Conservation (phyloP, 2,797 vertebrate genomes). For the Salarias fasciatus region DNA sequence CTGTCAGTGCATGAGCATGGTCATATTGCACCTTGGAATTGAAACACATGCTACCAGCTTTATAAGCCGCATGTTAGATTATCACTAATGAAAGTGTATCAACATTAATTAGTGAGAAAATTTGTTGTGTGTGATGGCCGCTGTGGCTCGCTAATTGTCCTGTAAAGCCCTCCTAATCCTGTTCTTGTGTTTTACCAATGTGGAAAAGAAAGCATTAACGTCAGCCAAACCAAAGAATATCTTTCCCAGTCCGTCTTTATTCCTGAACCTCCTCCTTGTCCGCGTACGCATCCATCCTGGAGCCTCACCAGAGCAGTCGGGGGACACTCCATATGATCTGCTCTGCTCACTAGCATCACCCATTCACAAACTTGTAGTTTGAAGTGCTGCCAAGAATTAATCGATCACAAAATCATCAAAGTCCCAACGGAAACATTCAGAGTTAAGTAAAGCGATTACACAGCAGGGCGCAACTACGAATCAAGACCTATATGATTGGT, state of each 20-base stretch:
- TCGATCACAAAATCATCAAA: too few relatives aligned
- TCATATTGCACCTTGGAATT: neutral
- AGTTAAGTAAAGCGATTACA: too few relatives aligned
- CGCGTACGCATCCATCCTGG: conserved; percentile 9
- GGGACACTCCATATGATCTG: too few relatives aligned
- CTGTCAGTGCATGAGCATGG: neutral
- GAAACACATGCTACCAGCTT: neutral
- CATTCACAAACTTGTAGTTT: too few relatives aligned
- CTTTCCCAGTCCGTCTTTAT: conserved; percentile 29
- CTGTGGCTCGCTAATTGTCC: conserved; percentile 42
- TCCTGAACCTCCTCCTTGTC: conserved; percentile 11
- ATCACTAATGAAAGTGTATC: conserved; percentile 23
- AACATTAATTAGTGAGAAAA: conserved; percentile 36
- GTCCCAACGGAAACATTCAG: too few relatives aligned
- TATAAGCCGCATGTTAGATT: conserved; percentile 25
- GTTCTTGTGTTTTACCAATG: conserved; percentile 33
- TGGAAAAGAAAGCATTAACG: conserved; percentile 29
- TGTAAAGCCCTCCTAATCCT: conserved; percentile 57
- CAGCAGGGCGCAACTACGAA: too few relatives aligned
- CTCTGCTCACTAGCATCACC: too few relatives aligned
- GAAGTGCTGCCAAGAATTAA: too few relatives aligned
- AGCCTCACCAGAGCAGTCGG: neutral
- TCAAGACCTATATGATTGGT: neutral
- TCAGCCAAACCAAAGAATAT: conserved; percentile 38
- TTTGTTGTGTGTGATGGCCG: conserved; percentile 29